phyloP scores from a whole-genome alignment of 2,888 invertebrate genomes.

The Cremastinae sp. region DNA sequence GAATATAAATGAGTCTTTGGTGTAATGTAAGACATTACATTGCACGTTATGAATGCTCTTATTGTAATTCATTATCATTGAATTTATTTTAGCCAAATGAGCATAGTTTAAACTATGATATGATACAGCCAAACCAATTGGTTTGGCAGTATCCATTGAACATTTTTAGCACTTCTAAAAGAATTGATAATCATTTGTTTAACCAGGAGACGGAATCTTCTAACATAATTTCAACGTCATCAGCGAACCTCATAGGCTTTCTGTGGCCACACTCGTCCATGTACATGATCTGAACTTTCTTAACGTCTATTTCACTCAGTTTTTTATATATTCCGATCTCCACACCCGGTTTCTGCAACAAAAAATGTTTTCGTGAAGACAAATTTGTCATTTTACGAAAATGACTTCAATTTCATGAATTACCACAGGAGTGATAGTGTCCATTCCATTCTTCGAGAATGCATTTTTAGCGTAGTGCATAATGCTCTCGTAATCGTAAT shows the following conservation, averaged over 20 bases:
- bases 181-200: no score
- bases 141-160: no score
- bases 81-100: no score
- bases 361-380: not conserved
- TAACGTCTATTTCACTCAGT: slow-evolving; percentile 82
- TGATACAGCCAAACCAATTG: no score
- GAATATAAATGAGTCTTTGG: no score
- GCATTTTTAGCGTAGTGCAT: slow-evolving; percentile 88
- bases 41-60: not conserved
- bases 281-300: slow-evolving; percentile 84
- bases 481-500: slow-evolving; percentile 87
- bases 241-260: slow-evolving; percentile 28
- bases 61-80: no score
- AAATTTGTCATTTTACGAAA: not conserved
- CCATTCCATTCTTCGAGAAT: slow-evolving; percentile 85
- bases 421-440: slow-evolving; percentile 84
- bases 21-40: no score
- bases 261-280: slow-evolving; percentile 74
- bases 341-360: slow-evolving; percentile 75
- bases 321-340: slow-evolving; percentile 83
- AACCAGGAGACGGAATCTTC: no score
- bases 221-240: slow-evolving; percentile 7
- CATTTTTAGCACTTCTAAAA: no score
- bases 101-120: no score
- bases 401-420: slow-evolving; percentile 29